phyloP scores from a whole-genome alignment of 2,113 vertebrate genomes.

The Varanus salvator region DNA sequence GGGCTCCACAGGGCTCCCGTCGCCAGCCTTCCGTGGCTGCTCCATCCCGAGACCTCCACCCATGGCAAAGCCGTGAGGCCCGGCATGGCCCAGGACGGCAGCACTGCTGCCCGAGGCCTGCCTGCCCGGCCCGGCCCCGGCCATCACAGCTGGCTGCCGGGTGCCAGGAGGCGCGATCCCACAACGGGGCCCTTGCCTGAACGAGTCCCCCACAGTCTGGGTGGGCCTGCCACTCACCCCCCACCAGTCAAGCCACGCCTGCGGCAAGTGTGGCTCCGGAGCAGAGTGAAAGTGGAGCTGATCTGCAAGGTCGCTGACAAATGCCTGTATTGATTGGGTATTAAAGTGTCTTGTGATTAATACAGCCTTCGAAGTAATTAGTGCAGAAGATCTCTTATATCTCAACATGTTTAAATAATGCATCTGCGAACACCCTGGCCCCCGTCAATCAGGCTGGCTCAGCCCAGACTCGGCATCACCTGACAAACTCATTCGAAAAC shows the following conservation, averaged over 20 bases:
- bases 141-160: not conserved
- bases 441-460: slow-evolving; percentile 81
- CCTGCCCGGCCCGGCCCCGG: not conserved
- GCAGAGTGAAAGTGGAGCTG: slow-evolving; percentile 63
- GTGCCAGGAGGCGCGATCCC: too few relatives aligned
- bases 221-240: not conserved
- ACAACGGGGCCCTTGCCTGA: not conserved
- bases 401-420: slow-evolving; percentile 77
- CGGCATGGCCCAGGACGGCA: not conserved
- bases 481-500: slow-evolving; percentile 83
- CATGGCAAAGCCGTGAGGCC: too few relatives aligned
- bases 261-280: slow-evolving; percentile 34
- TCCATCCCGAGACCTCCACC: not conserved
- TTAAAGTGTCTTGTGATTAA: slow-evolving; percentile 79
- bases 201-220: too few relatives aligned
- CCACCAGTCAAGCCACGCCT: not conserved
- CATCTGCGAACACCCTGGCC: slow-evolving; percentile 69
- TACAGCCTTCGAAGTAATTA: slow-evolving; percentile 76
- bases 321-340: slow-evolving; percentile 76
- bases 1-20: too few relatives aligned
- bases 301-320: slow-evolving; percentile 76
- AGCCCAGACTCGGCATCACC: slow-evolving; percentile 78
- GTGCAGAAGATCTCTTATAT: slow-evolving; percentile 70
- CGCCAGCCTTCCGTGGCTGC: too few relatives aligned
- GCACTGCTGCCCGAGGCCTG: not conserved